These are phyloP conservation scores for Conus ventricosus DNA, from an alignment of 1,140 invertebrate species.

Conservation along the genomic window DNA sequence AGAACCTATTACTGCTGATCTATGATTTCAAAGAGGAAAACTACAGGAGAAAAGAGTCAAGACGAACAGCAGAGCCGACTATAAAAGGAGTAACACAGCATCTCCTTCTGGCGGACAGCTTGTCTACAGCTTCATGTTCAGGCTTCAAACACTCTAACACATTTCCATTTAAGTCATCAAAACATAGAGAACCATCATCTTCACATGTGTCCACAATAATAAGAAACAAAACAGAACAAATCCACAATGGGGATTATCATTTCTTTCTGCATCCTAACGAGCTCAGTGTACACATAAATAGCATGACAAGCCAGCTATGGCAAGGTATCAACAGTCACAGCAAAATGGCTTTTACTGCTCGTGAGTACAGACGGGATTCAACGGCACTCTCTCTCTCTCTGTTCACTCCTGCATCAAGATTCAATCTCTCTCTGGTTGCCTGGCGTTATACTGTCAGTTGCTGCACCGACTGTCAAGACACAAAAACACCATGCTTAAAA, in stretches of 20 bases:
- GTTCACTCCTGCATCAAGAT: not conserved
- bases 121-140: too few relatives aligned
- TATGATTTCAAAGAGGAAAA: too few relatives aligned
- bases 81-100: too few relatives aligned
- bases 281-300: not conserved
- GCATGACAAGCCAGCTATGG: not conserved
- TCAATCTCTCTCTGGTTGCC: too few relatives aligned
- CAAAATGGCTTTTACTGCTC: not conserved
- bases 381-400: not conserved
- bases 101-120: too few relatives aligned
- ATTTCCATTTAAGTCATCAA: not conserved
- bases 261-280: not conserved
- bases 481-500: not conserved
- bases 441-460: slow-evolving; percentile 30
- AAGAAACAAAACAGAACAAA: not conserved
- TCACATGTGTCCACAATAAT: not conserved
- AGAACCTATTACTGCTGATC: too few relatives aligned
- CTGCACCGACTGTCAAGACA: slow-evolving; percentile 37
- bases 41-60: too few relatives aligned
- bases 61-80: too few relatives aligned
- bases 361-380: not conserved
- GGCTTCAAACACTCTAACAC: not conserved
- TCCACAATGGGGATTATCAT: not conserved
- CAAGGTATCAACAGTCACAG: not conserved
- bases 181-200: not conserved